Evolutionary conservation across 2,888 invertebrate species (phyloP).

Genomic region (Caenorhabditis sp.): DNA sequence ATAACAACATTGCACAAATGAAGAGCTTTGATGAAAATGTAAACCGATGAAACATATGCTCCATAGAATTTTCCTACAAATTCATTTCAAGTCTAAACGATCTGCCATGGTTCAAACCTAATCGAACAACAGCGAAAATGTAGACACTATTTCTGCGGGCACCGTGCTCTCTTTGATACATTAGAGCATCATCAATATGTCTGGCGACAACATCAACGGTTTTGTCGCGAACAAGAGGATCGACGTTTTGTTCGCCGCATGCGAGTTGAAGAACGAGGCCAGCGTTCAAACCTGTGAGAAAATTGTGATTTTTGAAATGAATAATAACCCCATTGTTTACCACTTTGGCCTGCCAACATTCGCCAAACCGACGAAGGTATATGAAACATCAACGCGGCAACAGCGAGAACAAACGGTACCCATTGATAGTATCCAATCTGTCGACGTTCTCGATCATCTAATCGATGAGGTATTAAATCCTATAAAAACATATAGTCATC

Average conservation of each 20-base stretch:
- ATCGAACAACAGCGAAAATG: slow-evolving; percentile 53
- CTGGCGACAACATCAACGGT: slow-evolving; percentile 73
- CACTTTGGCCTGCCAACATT: slow-evolving; percentile 68
- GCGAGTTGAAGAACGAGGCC: slow-evolving; percentile 70
- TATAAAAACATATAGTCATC: slow-evolving; percentile 41
- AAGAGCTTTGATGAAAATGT: slow-evolving; percentile 72
- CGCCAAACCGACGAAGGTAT: slow-evolving; percentile 70
- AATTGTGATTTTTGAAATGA: too few species aligned
- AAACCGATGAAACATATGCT: slow-evolving; percentile 73
- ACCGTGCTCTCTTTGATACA: slow-evolving; percentile 70
- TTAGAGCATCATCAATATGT: slow-evolving; percentile 74
- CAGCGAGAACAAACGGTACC: slow-evolving; percentile 69
- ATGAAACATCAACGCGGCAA: slow-evolving; percentile 70
- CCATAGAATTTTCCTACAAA: slow-evolving; percentile 72
- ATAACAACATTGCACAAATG: slow-evolving; percentile 63
- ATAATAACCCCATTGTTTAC: slow-evolving; percentile 43
- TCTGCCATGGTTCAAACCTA: slow-evolving; percentile 55
- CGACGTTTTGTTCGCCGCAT: slow-evolving; percentile 71
- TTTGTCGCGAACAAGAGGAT: slow-evolving; percentile 72
- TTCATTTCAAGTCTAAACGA: too few species aligned
- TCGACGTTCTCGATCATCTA: slow-evolving; percentile 70
- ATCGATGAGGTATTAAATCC: slow-evolving; percentile 71
- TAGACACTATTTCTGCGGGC: slow-evolving; percentile 55
- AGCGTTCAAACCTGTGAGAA: slow-evolving; percentile 72
- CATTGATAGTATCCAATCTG: slow-evolving; percentile 68